Evolutionary conservation across 2,888 invertebrate genomes (phyloP), one percentile per base, ranked within the genome.

Genomic region (Colostygia pectinataria): DNA sequence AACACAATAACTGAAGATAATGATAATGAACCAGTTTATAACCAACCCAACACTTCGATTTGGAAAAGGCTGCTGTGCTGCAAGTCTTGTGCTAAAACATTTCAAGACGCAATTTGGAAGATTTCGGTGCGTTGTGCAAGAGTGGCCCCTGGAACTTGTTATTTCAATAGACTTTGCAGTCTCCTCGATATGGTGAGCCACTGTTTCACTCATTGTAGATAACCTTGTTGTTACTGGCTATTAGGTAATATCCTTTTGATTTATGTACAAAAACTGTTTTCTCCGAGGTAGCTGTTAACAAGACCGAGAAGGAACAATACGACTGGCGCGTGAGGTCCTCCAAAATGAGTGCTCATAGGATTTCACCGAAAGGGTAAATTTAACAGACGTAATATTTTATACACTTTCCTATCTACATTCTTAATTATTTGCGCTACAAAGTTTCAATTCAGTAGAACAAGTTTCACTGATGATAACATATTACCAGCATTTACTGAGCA

Each of bases 61-160:
- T 83, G 82, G 82, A 79, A 67, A 68, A 78, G 68, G 54, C 65
- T 64, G 43, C 55, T 84, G 2, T 73, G 74, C 56, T 82, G 80
- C 61, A 56, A 61, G 25, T 53, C 69, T 24, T 81, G 79, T 63
- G 58, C 56, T 15, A 58, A 67, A 32, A 48, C 40, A 18, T 66
- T 73, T 20, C 63, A 69, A 47, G 73, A 84, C 51, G 41, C 53
- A 47, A 24, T 77, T 4, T 88, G 84, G 82, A 61, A 64, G 55
- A 68, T 82, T 72, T 77, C 83, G 68, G 86, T 88, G 80, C 80
- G 79, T 83, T 88, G 80, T 70, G 75, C 77, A 66, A 80, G 70
- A 56, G 44, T 67, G 28, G 57, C 71, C 6, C 81, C 83, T 9
- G 62, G 67, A 18, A 61, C 48, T 40, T 82, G 69, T 68, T 60